Evolutionary conservation across 2,888 invertebrate species (phyloP), one percentile per base, ranked within the genome.

Genomic region (Microctonus aethiopoides): DNA sequence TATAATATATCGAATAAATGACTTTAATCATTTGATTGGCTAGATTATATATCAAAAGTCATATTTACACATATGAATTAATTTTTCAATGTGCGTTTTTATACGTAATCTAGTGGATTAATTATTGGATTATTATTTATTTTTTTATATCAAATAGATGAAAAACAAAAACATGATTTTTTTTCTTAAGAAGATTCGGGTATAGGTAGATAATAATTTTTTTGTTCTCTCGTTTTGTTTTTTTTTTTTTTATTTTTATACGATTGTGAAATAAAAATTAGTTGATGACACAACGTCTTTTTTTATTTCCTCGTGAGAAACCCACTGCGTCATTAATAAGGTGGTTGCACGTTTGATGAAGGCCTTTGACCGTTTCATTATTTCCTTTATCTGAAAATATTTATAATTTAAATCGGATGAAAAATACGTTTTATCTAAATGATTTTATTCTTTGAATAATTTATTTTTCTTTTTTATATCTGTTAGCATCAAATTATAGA

Each of bases 1-100:
- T 34, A 36, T 59, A 34, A 32, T 36, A 59, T 32, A 34, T 32
- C 32, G 5, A 20, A 59, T 32, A 10, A 29, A 56, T 13, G 11
- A 56, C 13, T 29, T 11, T 29, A 29, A 46, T 56, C 16, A 36
- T 59, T 61, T 26, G 39, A 61, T 41, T 61, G 61, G 41, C n/a
- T 22, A 41, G 39, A 61, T 61, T 24, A 41, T 46, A 46, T 41
- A 22, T 36, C 59, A 34, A 59, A 29, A 26, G 56, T 29, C 29
- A 59, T 36, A 59, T 59, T 59, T 36, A 20, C 34, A 36, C 20
- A 34, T 24, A 34, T 59, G 13, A 59, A 59, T n/a, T n/a, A 32
- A 7, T 57, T 10, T 32, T 32, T 29, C 7, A 29, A 5, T 16
- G 13, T 32, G 5, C n/a, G 24, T 54, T 26, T 24, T 22, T 26